Evolutionary conservation across 2,113 vertebrate species (phyloP).

Genomic region (Xenotilapia leptura): DNA sequence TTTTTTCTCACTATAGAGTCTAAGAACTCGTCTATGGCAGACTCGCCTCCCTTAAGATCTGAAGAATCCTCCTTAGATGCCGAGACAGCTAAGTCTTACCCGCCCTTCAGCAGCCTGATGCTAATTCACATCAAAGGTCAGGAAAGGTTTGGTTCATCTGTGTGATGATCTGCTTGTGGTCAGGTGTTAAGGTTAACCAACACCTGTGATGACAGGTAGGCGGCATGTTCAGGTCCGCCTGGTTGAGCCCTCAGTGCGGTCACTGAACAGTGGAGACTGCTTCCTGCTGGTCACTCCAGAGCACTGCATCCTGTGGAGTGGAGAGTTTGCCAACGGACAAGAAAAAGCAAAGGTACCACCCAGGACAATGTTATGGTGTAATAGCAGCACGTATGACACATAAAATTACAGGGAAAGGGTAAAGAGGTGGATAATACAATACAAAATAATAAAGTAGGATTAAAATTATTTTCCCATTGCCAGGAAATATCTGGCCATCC

Average conservation of each 20-base stretch:
- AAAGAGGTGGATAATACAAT: not conserved
- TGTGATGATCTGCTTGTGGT: not conserved
- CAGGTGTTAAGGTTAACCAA: not conserved
- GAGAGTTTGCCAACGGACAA: conserved; percentile 65
- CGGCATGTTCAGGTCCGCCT: conserved; percentile 72
- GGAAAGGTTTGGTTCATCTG: not conserved
- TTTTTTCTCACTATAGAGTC: conserved; percentile 31
- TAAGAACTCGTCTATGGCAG: conserved; percentile 53
- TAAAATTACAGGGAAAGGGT: not conserved
- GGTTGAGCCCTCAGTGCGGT: conserved; percentile 61
- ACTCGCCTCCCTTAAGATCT: not conserved
- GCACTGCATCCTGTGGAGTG: conserved; percentile 71
- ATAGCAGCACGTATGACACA: not conserved
- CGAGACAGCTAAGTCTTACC: not conserved
- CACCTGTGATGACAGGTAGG: conserved; percentile 57
- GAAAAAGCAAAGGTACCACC: conserved; percentile 71
- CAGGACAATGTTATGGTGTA: not conserved
- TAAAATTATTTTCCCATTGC: not conserved
- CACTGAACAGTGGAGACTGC: conserved; percentile 77
- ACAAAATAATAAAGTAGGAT: accelerated
- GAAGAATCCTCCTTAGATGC: conserved; percentile 23
- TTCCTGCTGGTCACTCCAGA: conserved; percentile 70
- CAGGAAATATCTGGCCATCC: accelerated
- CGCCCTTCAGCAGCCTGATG: conserved; percentile 69
- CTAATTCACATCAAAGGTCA: conserved; percentile 77